Evolutionary conservation across 2,113 vertebrate species (phyloP).

Genomic region (Climacteris rufus): DNA sequence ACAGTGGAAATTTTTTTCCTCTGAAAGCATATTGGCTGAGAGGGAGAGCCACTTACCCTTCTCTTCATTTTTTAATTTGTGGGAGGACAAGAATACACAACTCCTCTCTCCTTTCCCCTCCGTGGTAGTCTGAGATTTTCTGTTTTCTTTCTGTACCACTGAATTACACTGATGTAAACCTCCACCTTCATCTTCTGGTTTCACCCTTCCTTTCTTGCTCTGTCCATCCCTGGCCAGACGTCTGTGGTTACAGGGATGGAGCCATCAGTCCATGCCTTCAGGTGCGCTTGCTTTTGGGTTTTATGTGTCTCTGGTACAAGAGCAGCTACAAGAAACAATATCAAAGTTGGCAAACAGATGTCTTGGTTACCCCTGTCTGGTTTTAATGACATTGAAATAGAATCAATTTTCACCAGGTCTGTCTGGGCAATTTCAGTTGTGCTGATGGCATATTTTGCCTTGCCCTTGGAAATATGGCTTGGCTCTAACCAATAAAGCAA

Average conservation of each 20-base stretch:
- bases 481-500: not conserved
- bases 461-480: not conserved
- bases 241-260: not conserved
- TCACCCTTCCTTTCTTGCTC: not conserved
- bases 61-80: not conserved
- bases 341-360: not conserved
- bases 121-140: not conserved
- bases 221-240: not conserved
- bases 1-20: not conserved
- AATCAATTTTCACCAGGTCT: not conserved
- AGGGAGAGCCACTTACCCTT: not conserved
- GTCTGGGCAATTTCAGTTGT: not conserved
- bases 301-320: not conserved
- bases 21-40: not conserved
- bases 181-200: not conserved
- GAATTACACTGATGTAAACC: not conserved
- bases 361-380: not conserved
- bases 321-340: not conserved
- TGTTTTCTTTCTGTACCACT: rapidly evolving
- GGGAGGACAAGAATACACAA: not conserved
- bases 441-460: not conserved
- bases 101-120: not conserved
- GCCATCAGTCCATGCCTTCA: rapidly evolving
- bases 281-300: not conserved
- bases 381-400: conserved; percentile 6